A percentile compares a stretch with the other conserved stretches of the same genome.
Conservation (phyloP, 2,888 invertebrate species). For the Aphelenchoides bicaudatus region DNA sequence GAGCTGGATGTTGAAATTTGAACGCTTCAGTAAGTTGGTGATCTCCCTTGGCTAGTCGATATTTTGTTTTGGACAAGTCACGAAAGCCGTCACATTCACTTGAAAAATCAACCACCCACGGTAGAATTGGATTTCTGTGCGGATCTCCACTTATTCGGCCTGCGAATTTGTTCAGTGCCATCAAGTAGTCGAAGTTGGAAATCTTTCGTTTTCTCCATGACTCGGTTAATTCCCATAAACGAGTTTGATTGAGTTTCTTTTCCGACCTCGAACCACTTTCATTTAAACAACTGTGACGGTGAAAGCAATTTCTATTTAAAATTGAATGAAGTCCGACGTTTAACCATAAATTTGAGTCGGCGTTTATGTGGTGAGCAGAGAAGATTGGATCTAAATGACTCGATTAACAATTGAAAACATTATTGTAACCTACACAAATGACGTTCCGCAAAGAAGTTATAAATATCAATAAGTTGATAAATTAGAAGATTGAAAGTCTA, state of each 20-base stretch:
- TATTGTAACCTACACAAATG: no score
- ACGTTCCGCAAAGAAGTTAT: no score
- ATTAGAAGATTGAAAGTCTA: conserved; percentile 33
- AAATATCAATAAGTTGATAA: conserved; percentile 28
- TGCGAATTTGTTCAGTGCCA: conserved; percentile 72
- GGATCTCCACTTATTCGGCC: conserved; percentile 77
- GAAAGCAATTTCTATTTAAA: conserved; percentile 15
- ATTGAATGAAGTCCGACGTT: conserved; percentile 22
- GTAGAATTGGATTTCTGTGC: conserved; percentile 87
- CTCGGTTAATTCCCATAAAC: conserved; percentile 36
- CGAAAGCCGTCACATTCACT: conserved; percentile 75
- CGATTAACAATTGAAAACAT: no score
- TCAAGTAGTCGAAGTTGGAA: conserved; percentile 87
- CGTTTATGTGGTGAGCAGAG: conserved; percentile 19
- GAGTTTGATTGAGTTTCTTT: neutral
- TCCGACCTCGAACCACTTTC: neutral
- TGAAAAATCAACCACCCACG: conserved; percentile 92
- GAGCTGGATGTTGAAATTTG: conserved; percentile 66
- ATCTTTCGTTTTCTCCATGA: conserved; percentile 81
- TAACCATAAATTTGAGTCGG: conserved; percentile 35
- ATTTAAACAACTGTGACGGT: neutral
- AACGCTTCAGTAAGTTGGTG: conserved; percentile 87
- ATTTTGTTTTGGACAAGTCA: conserved; percentile 88
- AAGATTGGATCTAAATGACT: no score
- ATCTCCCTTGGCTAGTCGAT: conserved; percentile 90